Evolutionary conservation across 2,888 invertebrate genomes (phyloP).

Genomic region (Andrena camellia): DNA sequence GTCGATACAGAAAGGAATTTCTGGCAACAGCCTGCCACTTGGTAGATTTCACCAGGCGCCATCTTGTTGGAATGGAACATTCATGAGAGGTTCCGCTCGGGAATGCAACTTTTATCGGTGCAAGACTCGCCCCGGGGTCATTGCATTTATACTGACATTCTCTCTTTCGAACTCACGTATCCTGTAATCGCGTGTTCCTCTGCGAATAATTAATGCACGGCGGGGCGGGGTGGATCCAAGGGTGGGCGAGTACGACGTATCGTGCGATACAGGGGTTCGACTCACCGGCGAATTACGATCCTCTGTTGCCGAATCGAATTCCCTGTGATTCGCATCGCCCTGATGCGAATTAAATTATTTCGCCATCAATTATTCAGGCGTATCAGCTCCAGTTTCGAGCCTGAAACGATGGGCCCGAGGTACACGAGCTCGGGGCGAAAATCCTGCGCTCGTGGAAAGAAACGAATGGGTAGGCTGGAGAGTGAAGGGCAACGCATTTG

Average conservation of each 20-base stretch:
- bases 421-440: no score
- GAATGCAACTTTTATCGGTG: conserved; percentile 76
- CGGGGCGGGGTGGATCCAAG: conserved; percentile 17
- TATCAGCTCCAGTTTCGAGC: background rate
- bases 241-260: conserved; percentile 22
- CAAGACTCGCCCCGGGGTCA: conserved; percentile 60
- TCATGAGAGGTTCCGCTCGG: conserved; percentile 67
- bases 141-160: conserved; percentile 75
- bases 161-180: conserved; percentile 62
- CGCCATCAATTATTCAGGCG: background rate
- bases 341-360: conserved; percentile 26
- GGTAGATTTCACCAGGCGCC: conserved; percentile 44
- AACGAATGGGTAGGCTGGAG: background rate
- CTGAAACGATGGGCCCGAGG: no score
- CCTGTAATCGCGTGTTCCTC: conserved; percentile 70
- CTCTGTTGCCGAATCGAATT: conserved; percentile 18
- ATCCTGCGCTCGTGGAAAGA: background rate
- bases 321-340: conserved; percentile 25
- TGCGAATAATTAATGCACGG: conserved; percentile 74
- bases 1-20: conserved; percentile 40
- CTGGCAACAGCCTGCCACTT: conserved; percentile 19
- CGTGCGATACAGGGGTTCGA: conserved; percentile 40
- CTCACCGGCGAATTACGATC: conserved; percentile 37
- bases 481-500: no score
- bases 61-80: conserved; percentile 70